Evolutionary conservation across 2,113 vertebrate species (phyloP).

Genomic region (Equus quagga): DNA sequence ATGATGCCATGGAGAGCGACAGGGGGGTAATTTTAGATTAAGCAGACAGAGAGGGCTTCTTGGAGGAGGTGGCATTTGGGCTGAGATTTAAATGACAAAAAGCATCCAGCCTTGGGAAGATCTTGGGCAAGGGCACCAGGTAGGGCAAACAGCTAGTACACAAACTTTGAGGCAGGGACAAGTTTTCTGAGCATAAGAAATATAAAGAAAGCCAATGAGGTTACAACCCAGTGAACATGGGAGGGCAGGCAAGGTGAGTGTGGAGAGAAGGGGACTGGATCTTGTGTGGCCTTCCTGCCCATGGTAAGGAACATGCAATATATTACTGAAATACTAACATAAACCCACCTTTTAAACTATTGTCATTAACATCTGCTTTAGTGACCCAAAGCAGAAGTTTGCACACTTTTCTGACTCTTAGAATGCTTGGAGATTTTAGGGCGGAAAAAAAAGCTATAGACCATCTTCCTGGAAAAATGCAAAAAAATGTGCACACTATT

Average conservation of each 20-base stretch:
- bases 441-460: neutral
- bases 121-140: neutral
- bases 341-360: neutral
- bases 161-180: neutral
- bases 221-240: neutral
- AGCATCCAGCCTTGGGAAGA: neutral
- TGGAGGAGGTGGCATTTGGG: neutral
- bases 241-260: no score
- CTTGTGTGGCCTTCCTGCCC: neutral
- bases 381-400: neutral
- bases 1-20: neutral
- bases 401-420: neutral
- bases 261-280: rapidly evolving
- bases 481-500: neutral
- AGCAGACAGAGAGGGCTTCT: neutral
- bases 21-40: neutral
- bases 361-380: neutral
- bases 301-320: neutral
- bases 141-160: neutral
- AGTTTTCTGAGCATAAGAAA: neutral
- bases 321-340: neutral
- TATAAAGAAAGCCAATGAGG: neutral
- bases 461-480: neutral
- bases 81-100: neutral
- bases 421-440: neutral